Evolutionary conservation across 1,140 invertebrate species (phyloP).

Genomic region (Ceratosolen solmsi): DNA sequence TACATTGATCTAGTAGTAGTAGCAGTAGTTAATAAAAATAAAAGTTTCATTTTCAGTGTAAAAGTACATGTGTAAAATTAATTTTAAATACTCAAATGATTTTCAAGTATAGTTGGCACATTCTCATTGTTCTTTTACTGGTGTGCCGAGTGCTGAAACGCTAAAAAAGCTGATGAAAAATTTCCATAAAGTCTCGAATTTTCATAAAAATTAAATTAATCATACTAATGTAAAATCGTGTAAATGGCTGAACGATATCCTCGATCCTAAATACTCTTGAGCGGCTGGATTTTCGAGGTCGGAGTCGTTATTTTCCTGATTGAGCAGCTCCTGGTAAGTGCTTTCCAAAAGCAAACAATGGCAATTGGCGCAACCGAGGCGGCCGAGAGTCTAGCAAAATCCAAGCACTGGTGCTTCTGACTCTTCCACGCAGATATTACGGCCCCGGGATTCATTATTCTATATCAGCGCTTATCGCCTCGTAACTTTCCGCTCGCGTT

Average conservation of each 20-base stretch:
- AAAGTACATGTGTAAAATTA: no score
- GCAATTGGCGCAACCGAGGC: slow-evolving; percentile 29
- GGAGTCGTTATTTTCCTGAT: not conserved
- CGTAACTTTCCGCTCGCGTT: slow-evolving; percentile 61
- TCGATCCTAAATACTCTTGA: not conserved
- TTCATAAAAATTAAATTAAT: slow-evolving; percentile 8
- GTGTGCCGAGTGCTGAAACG: no score
- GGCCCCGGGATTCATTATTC: slow-evolving; percentile 41
- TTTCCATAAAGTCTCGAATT: not conserved
- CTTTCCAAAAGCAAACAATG: not conserved
- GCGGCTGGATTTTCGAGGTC: not conserved
- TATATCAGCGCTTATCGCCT: slow-evolving; percentile 50
- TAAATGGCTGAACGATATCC: not conserved
- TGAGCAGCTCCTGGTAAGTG: not conserved
- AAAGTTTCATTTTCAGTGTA: no score
- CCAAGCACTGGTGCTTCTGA: no score
- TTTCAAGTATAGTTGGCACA: no score
- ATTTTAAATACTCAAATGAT: no score
- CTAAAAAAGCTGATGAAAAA: no score
- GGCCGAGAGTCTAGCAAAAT: slow-evolving; percentile 52
- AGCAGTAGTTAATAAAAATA: no score
- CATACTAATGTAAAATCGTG: not conserved
- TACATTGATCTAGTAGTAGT: no score
- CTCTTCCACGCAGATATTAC: no score
- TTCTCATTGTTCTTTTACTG: no score